phyloP scores from a whole-genome alignment of 2,888 invertebrate genomes.

The Pachliopta kotzebuea region DNA sequence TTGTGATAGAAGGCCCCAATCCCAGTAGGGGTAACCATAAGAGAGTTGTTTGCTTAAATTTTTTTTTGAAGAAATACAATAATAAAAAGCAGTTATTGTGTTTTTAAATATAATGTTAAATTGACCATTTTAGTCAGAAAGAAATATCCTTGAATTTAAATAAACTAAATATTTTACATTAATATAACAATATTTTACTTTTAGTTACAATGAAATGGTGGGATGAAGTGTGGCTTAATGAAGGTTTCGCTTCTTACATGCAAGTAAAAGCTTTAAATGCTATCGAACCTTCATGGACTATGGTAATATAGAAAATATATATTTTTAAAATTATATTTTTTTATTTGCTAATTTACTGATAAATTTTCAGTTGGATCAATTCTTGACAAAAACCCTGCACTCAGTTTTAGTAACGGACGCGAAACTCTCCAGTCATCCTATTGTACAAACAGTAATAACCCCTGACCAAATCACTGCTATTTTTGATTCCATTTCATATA shows the following conservation, averaged over 20 bases:
- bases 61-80: too few species aligned
- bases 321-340: too few species aligned
- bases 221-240: constrained; percentile 95
- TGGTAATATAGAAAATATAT: constrained; percentile 73
- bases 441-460: constrained; percentile 90
- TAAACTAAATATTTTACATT: too few species aligned
- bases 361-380: constrained; percentile 85
- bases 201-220: constrained; percentile 95
- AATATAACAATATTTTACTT: constrained; percentile 40
- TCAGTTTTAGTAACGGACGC: constrained; percentile 87
- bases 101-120: too few species aligned
- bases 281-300: constrained; percentile 89
- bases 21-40: too few species aligned
- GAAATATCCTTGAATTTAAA: too few species aligned
- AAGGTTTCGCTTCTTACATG: constrained; percentile 94
- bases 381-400: constrained; percentile 86
- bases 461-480: constrained; percentile 95
- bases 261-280: constrained; percentile 88
- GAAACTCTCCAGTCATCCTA: constrained; percentile 92
- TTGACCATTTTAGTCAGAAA: too few species aligned
- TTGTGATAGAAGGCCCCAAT: too few species aligned
- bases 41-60: too few species aligned
- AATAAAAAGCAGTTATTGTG: too few species aligned
- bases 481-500: constrained; percentile 95
- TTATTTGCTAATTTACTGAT: neutral